A percentile compares a stretch with the other conserved stretches of the same genome.
Evolutionary conservation across 2,113 vertebrate species (phyloP).

Genomic region (Dicerorhinus sumatrensis): DNA sequence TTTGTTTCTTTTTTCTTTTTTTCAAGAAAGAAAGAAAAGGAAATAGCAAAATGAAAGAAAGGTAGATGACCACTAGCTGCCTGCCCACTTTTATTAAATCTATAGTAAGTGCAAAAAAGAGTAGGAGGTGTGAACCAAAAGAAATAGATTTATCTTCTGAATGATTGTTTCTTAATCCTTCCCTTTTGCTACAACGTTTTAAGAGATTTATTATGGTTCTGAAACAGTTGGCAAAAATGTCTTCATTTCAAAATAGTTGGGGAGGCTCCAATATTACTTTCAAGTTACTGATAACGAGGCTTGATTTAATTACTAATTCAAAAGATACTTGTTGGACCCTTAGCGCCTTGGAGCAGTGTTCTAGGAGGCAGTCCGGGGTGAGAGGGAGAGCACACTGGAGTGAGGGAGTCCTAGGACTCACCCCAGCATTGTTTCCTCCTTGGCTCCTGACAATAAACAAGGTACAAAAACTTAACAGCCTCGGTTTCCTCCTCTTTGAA

Average conservation of each 20-base stretch:
- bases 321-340: neutral
- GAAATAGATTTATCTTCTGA: neutral
- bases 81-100: neutral
- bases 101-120: neutral
- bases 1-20: neutral
- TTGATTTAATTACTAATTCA: neutral
- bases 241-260: constrained; percentile 30
- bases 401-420: neutral
- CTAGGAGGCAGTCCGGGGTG: accelerated
- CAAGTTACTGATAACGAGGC: neutral
- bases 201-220: neutral
- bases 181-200: neutral
- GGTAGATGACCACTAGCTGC: neutral
- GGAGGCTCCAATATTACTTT: neutral
- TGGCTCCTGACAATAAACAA: neutral
- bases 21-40: constrained; percentile 6
- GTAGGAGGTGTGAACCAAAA: neutral
- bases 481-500: neutral
- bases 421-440: neutral
- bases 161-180: neutral
- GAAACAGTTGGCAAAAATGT: neutral
- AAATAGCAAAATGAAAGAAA: neutral
- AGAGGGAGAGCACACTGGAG: neutral
- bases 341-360: neutral
- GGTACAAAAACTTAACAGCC: neutral